phyloP scores from a whole-genome alignment of 2,797 vertebrate genomes.

The Taenioides sp. region DNA sequence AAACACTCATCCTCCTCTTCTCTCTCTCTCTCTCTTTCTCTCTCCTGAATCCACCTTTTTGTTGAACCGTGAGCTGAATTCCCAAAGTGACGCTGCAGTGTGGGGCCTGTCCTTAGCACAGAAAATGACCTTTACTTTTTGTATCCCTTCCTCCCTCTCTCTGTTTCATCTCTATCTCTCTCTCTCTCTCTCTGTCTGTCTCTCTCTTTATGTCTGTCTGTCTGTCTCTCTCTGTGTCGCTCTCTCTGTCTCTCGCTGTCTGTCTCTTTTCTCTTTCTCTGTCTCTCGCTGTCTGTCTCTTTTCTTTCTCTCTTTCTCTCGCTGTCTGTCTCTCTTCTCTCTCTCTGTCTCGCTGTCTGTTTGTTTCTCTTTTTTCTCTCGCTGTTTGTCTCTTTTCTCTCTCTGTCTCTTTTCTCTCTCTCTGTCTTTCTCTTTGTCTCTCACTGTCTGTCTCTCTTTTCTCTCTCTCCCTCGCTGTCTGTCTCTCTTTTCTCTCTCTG shows the following conservation, averaged over 20 bases:
- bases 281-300: no score
- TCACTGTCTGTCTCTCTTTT: no score
- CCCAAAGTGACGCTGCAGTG: conserved; percentile 69
- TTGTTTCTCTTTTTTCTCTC: no score
- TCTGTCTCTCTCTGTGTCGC: no score
- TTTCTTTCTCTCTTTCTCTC: background rate
- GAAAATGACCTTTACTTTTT: conserved; percentile 83
- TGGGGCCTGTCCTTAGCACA: conserved; percentile 78
- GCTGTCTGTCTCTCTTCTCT: background rate
- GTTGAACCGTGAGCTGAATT: conserved; percentile 71
- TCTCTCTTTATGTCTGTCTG: background rate
- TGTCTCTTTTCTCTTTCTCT: no score
- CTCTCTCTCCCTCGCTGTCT: no score
- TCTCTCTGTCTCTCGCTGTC: no score
- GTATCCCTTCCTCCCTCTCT: background rate
- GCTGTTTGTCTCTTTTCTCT: no score
- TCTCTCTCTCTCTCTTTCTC: background rate
- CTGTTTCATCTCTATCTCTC: no score
- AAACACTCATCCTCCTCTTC: background rate
- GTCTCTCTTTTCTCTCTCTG: no score
- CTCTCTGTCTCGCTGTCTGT: background rate
- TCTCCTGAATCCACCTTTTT: conserved; percentile 53
- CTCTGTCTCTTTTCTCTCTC: no score
- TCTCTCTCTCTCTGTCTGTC: background rate
- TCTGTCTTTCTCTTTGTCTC: no score